Evolutionary conservation across 2,113 vertebrate species (phyloP).

Genomic region (Sylvilagus bachmani): DNA sequence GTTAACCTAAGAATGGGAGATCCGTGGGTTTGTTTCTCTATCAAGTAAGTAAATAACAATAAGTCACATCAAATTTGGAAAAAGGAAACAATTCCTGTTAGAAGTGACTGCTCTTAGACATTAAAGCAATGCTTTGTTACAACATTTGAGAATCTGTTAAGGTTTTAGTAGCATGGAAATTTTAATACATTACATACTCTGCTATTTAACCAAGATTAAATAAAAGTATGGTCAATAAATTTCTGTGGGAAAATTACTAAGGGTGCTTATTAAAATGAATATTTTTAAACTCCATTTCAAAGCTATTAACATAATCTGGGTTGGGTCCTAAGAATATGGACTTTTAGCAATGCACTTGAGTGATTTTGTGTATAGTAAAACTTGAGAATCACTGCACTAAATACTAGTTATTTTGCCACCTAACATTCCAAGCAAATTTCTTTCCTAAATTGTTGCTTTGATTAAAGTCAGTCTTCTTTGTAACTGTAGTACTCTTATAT

Average conservation of each 20-base stretch:
- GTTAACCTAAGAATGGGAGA: too few relatives aligned
- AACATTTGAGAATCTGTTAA: slow-evolving; percentile 4
- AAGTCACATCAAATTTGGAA: not conserved
- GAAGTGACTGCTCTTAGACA: not conserved
- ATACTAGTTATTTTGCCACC: not conserved
- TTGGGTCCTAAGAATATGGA: not conserved
- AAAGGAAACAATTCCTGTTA: not conserved
- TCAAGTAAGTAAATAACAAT: too few relatives aligned
- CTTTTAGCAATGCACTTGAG: not conserved
- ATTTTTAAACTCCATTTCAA: not conserved
- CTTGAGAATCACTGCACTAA: slow-evolving; percentile 33
- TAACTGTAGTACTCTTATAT: slow-evolving; percentile 17
- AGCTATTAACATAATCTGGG: not conserved
- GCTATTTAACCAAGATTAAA: not conserved
- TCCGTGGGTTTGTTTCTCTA: too few relatives aligned
- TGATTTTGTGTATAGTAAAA: not conserved
- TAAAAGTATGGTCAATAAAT: not conserved
- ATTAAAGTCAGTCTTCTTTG: not conserved
- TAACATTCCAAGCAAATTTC: slow-evolving; percentile 26
- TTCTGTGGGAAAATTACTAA: not conserved
- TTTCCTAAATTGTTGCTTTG: slow-evolving; percentile 33
- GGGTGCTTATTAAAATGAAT: not conserved
- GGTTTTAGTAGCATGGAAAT: not conserved
- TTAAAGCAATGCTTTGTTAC: not conserved
- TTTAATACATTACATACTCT: not conserved